Evolutionary conservation across 2,113 vertebrate genomes (phyloP).

Genomic region (Eolophus roseicapilla): DNA sequence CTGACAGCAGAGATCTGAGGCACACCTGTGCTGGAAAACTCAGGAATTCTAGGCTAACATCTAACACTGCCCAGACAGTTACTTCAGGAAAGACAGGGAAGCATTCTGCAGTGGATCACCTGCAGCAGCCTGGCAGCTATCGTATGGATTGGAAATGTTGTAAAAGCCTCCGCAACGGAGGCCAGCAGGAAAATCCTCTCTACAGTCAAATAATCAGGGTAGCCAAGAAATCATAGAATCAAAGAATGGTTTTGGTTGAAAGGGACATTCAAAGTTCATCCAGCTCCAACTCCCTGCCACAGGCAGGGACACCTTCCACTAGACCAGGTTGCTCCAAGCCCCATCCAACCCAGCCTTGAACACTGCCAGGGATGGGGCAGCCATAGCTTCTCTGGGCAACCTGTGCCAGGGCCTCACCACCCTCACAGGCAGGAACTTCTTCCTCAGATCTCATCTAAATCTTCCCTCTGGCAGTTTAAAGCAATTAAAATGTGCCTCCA

Average conservation of each 20-base stretch:
- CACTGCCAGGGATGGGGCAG: background rate
- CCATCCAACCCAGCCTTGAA: background rate
- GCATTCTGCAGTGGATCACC: background rate
- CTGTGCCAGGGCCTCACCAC: background rate
- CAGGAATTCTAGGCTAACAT: background rate
- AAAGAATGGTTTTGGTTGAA: background rate
- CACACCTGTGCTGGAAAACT: fast-evolving
- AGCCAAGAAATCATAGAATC: background rate
- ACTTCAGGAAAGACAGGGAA: fast-evolving
- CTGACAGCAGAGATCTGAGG: background rate
- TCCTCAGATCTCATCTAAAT: background rate
- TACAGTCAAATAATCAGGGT: background rate
- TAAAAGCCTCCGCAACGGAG: background rate
- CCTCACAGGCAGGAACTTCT: background rate
- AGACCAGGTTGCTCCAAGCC: background rate
- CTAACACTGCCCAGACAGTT: background rate
- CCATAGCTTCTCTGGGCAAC: background rate
- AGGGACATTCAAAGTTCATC: background rate
- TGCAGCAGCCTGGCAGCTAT: background rate
- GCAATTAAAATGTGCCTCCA: background rate
- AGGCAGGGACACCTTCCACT: background rate
- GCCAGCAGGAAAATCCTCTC: background rate
- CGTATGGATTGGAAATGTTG: fast-evolving
- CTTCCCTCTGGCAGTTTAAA: background rate
- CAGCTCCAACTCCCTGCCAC: background rate